A percentile compares a stretch with the other conserved stretches of the same genome.
phyloP scores from a whole-genome alignment of 2,888 invertebrate genomes.

The Tubulanus polymorphus region DNA sequence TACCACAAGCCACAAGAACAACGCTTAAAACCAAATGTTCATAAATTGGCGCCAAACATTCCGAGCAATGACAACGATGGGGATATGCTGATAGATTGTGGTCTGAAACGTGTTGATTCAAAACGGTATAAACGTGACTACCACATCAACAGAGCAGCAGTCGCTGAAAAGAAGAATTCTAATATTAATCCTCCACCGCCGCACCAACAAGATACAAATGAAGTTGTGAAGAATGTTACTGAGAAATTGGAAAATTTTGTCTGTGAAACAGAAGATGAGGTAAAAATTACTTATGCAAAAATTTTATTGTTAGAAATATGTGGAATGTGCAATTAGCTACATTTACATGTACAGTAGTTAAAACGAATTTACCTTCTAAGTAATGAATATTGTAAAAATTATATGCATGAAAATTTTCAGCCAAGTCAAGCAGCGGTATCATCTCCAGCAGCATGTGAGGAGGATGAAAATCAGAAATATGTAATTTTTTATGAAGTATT shows the following conservation, averaged over 20 bases:
- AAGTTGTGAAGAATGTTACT: not conserved
- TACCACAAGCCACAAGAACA: no score
- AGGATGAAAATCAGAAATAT: no score
- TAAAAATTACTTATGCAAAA: constrained; percentile 5
- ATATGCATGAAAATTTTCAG: no score
- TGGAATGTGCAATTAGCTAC: not conserved
- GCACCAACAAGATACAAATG: not conserved
- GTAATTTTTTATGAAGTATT: no score
- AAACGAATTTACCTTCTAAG: not conserved
- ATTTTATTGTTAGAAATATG: not conserved
- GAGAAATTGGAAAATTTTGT: not conserved
- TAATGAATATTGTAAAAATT: no score
- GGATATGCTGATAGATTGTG: constrained; percentile 20
- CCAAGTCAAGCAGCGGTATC: no score
- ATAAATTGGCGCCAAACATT: no score
- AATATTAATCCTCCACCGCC: not conserved
- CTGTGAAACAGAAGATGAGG: constrained; percentile 27
- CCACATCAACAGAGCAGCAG: constrained; percentile 24
- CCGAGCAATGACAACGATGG: not conserved
- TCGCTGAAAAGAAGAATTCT: constrained; percentile 21
- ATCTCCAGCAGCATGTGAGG: no score
- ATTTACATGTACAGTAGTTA: not conserved
- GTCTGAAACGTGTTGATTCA: constrained; percentile 32
- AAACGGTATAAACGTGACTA: constrained; percentile 37
- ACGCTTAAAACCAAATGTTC: no score